Evolutionary conservation across 2,113 vertebrate genomes (phyloP).

Genomic region (Erythrolamprus reginae): DNA sequence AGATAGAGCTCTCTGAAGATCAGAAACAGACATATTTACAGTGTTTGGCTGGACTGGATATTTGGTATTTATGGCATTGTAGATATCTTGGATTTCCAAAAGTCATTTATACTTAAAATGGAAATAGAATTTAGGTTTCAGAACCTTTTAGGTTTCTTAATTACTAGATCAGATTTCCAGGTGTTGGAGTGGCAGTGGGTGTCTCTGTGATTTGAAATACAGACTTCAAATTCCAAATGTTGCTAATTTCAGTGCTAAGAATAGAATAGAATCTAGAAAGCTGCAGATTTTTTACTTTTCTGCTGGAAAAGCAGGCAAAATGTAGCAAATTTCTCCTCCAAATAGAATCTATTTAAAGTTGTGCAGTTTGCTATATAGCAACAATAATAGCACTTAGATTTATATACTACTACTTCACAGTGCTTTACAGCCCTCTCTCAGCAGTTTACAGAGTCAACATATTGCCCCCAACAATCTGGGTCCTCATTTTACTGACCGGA

Average conservation of each 20-base stretch:
- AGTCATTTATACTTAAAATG: not conserved
- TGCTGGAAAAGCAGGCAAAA: not conserved
- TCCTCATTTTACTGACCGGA: no score
- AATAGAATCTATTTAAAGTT: not conserved
- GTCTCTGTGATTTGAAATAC: not conserved
- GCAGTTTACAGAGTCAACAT: no score
- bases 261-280: not conserved
- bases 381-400: no score
- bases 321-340: not conserved
- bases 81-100: not conserved
- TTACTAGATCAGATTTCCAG: not conserved
- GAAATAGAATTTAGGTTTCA: not conserved
- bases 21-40: not conserved
- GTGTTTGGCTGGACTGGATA: not conserved
- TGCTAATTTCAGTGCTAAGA: not conserved
- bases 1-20: not conserved
- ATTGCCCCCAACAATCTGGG: no score
- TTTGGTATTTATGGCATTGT: not conserved
- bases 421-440: no score
- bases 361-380: not conserved
- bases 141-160: not conserved
- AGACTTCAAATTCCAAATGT: not conserved
- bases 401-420: no score
- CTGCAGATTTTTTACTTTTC: not conserved
- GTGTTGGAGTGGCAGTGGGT: not conserved